These are phyloP conservation scores for Solenopsis invicta DNA, from an alignment of 1,140 invertebrate species.

Conservation along the genomic window DNA sequence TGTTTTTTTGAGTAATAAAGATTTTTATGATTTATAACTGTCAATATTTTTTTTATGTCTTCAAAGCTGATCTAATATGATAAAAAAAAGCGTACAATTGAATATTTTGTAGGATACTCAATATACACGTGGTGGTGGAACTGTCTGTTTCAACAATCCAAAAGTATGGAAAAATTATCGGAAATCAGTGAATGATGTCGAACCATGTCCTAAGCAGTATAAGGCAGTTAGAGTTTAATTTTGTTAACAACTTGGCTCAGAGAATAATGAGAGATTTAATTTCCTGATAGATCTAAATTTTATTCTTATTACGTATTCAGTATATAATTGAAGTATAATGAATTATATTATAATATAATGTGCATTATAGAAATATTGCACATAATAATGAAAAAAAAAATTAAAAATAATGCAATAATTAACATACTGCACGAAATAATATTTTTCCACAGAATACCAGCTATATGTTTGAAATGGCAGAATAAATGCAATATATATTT, in stretches of 20 bases:
- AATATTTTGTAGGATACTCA: conserved; percentile 89
- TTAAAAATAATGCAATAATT: not conserved
- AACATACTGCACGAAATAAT: conserved; percentile 8
- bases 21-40: not conserved
- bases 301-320: not conserved
- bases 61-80: not conserved
- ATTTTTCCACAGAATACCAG: not conserved
- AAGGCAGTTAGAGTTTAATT: not conserved
- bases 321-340: not conserved
- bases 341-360: not conserved
- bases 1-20: not conserved
- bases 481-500: conserved; percentile 15
- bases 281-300: not conserved
- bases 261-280: not conserved
- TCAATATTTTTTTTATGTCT: not conserved
- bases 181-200: conserved; percentile 83
- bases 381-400: not conserved
- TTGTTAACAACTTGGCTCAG: not conserved
- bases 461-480: not conserved
- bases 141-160: conserved; percentile 90
- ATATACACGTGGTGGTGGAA: conserved; percentile 93
- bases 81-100: conserved; percentile 8
- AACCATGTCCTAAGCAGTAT: conserved; percentile 80
- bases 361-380: not conserved
- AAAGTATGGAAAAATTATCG: conserved; percentile 88